Evolutionary conservation across 2,113 vertebrate genomes (phyloP).

Genomic region (Fulmarus glacialis): DNA sequence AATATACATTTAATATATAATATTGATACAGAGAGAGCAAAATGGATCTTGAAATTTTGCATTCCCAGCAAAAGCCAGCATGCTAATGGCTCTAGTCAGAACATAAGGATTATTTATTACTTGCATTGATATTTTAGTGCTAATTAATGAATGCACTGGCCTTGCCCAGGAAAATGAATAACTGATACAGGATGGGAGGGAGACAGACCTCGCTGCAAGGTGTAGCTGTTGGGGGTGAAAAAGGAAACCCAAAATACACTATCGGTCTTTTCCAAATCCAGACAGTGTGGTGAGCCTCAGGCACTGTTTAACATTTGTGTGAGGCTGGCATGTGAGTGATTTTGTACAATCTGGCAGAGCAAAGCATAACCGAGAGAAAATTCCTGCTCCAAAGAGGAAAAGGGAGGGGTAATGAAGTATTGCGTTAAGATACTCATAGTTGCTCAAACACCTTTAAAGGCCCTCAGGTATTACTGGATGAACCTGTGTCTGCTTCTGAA

Average conservation of each 20-base stretch:
- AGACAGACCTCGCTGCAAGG: background rate
- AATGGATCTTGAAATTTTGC: background rate
- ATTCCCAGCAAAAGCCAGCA: background rate
- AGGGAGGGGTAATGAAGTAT: background rate
- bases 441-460: background rate
- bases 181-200: background rate
- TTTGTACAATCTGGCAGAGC: constrained; percentile 14
- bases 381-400: background rate
- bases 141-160: background rate
- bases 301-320: background rate
- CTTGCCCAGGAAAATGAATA: background rate
- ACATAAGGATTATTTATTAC: background rate
- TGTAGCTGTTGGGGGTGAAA: background rate
- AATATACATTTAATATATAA: background rate
- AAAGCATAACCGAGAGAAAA: background rate
- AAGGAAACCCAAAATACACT: background rate
- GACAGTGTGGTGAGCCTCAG: background rate
- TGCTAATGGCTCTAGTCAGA: background rate
- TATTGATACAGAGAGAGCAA: background rate
- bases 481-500: background rate
- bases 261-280: background rate
- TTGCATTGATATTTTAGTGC: background rate
- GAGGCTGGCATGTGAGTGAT: background rate
- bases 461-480: background rate
- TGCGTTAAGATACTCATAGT: background rate